Base-by-base conservation (phyloP, 2,113 vertebrate genomes). In the Cyrtonyx montezumae region DNA sequence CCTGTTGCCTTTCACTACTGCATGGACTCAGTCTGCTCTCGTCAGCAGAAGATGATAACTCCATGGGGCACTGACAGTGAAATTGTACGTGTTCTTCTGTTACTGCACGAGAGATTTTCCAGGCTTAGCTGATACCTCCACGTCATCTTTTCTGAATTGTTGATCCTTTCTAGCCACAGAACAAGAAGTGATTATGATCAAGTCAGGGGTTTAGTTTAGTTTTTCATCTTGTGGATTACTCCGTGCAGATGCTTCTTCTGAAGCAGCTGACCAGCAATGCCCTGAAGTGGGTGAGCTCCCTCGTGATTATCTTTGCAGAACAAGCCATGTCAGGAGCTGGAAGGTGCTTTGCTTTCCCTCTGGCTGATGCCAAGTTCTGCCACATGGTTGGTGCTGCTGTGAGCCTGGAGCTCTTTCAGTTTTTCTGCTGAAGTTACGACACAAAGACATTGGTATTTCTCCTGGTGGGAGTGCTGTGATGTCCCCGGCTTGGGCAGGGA, bases 31-130 rank as follows among this genome's bases (percentile, higher is more conserved):
- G 63, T 51, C 34, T 21, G 0, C 28, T 34, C 48, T 53, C 75
- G 62, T 69, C 78, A 79, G 87, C 22, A 91, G 23, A 87, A 81
- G 68, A 67, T 79, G 79, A 56, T 28, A 56, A 62, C 63, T 95
- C 49, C 53, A 28, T 34, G 62, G 59, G 14, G 9, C 5, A 9
- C 42, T 9, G 63, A 40, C 59, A 48, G 6, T 6, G 17, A 7
- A 26, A 62, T 73, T 8, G 42, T 16, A 14, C 32, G 23, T 7
- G 0, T 8, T 21, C 26, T n/a, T 26, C 32, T 59, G 9, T 20
- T 40, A 67, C 55, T 36, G 9, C 1, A 19, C 59, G 32, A 13
- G 19, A 32, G 56, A 13, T 70, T 62, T 56, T 30, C 56, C 34
- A 34, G 70, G 42, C 78, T 95, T 49, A 87, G 28, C 32, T 2